These are phyloP conservation scores for Tyrannus savana DNA, from an alignment of 2,113 vertebrate species.

Conservation along the genomic window DNA sequence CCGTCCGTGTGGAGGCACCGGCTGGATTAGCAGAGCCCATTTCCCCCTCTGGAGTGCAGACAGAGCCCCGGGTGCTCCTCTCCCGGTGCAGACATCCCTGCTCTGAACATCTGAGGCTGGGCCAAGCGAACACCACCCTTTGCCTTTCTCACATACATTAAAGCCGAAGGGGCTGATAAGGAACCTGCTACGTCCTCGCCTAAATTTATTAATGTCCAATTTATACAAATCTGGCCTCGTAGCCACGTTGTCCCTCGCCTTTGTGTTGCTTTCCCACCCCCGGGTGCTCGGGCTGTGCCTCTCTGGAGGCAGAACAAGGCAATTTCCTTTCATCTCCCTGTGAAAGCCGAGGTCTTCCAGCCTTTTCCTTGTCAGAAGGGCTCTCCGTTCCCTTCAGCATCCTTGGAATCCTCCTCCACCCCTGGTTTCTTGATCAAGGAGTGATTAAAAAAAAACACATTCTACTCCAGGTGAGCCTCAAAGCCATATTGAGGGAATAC, in stretches of 20 bases:
- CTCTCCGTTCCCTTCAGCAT: neutral
- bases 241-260: neutral
- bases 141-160: neutral
- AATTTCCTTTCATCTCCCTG: neutral
- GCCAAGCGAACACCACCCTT: neutral
- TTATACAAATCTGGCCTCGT: neutral
- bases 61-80: constrained; percentile 16
- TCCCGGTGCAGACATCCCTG: neutral
- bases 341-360: neutral
- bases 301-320: neutral
- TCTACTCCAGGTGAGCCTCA: neutral
- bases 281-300: neutral
- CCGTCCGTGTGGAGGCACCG: neutral
- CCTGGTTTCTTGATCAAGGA: neutral
- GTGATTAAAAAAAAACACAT: neutral
- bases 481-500: rapidly evolving
- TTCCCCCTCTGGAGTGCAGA: neutral
- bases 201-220: neutral
- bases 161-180: neutral
- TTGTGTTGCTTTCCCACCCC: neutral
- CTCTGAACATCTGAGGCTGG: neutral
- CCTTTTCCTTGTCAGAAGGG: neutral
- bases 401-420: neutral
- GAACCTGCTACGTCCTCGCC: neutral
- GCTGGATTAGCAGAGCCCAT: neutral